Conservation (phyloP, 2,797 vertebrate genomes). For the Sebastolobus alascanus region DNA sequence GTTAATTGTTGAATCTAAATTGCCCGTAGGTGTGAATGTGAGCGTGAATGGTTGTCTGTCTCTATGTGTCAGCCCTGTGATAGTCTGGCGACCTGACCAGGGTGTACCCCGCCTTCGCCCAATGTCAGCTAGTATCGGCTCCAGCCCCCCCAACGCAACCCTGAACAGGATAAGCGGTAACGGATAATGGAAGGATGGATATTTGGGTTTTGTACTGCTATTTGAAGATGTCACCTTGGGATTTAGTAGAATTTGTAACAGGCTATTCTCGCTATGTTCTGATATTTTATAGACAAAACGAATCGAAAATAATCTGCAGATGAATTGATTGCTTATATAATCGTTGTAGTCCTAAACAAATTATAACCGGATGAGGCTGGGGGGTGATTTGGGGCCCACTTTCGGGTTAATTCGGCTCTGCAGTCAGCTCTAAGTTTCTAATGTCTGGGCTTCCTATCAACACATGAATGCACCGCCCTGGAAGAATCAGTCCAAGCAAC, state of each 20-base stretch:
- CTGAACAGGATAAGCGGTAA: too few species aligned
- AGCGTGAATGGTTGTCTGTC: too few species aligned
- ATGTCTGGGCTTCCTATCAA: neutral
- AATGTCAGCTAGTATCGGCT: too few species aligned
- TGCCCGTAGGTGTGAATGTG: too few species aligned
- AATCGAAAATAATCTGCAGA: too few species aligned
- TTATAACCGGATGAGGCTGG: too few species aligned
- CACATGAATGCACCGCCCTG: neutral
- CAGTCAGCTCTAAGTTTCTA: neutral
- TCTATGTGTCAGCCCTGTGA: too few species aligned
- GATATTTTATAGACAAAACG: neutral
- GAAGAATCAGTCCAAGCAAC: neutral
- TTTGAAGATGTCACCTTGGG: neutral
- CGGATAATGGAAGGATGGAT: too few species aligned
- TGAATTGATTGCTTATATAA: neutral
- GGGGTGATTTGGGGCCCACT: neutral
- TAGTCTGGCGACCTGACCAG: too few species aligned
- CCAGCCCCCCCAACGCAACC: too few species aligned
- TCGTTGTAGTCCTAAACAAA: neutral
- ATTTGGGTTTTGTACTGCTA: neutral
- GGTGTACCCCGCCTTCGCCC: too few species aligned
- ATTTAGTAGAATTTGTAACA: neutral
- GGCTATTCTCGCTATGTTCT: neutral
- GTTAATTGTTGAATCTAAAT: too few species aligned
- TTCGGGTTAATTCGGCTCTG: neutral